phyloP scores from a whole-genome alignment of 2,797 vertebrate species.

The Microctenopoma lineatum region DNA sequence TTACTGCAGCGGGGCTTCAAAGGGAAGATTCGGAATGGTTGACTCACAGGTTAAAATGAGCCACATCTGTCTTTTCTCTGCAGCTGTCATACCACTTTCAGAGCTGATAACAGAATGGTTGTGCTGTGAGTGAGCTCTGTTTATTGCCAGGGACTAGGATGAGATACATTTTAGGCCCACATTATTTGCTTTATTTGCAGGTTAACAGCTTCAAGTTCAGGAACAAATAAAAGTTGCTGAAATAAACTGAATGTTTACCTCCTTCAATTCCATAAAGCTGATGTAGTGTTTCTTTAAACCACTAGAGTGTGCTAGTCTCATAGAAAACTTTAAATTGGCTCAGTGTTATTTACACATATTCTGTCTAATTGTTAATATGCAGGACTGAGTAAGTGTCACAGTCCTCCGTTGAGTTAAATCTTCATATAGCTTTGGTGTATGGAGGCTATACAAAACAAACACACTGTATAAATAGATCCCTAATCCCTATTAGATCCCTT shows the following conservation, averaged over 20 bases:
- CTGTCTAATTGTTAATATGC: neutral
- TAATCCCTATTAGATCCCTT: constrained; percentile 26
- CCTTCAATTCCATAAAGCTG: neutral
- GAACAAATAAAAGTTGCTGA: too few relatives aligned
- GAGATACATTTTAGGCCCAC: neutral
- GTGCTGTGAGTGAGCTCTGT: neutral
- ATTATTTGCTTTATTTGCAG: too few relatives aligned
- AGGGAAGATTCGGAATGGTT: constrained; percentile 55
- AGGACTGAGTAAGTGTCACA: neutral
- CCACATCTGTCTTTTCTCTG: constrained; percentile 39
- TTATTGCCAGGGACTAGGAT: neutral
- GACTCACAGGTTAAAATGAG: constrained; percentile 76
- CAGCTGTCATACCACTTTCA: neutral
- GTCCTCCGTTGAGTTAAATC: neutral
- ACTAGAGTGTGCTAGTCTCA: constrained; percentile 54
- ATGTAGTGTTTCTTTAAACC: constrained; percentile 28
- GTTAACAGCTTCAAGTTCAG: too few relatives aligned
- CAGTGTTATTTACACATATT: neutral
- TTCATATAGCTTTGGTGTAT: neutral
- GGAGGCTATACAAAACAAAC: neutral
- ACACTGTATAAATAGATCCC: constrained; percentile 28
- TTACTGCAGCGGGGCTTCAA: constrained; percentile 46
- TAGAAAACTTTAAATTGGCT: neutral
- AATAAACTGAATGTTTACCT: neutral
- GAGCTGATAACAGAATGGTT: constrained; percentile 32